Evolutionary conservation across 2,797 vertebrate genomes (phyloP).

Genomic region (Hafferia zeledoni): DNA sequence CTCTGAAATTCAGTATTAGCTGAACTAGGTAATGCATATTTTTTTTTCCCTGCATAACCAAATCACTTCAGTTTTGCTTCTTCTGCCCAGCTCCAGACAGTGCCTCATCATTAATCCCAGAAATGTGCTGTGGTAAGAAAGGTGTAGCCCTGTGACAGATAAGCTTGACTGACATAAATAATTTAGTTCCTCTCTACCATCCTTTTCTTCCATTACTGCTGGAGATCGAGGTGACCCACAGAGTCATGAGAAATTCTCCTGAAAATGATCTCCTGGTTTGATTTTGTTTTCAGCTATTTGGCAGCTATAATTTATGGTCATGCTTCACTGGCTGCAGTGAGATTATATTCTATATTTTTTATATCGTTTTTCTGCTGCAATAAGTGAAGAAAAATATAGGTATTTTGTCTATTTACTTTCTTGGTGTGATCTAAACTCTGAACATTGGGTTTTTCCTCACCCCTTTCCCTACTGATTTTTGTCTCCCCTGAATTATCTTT

Average conservation of each 20-base stretch:
- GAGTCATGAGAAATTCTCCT: slow-evolving; percentile 4
- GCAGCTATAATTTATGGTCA: neutral
- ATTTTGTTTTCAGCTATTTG: neutral
- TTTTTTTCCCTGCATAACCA: neutral
- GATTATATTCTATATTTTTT: neutral
- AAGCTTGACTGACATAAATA: slow-evolving; percentile 31
- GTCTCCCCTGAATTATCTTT: neutral
- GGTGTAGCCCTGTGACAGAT: neutral
- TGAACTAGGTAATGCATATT: neutral
- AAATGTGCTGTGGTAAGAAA: neutral
- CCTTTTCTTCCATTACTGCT: neutral
- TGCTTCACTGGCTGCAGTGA: neutral
- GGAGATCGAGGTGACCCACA: slow-evolving; percentile 1
- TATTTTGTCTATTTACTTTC: neutral
- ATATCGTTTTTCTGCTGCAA: neutral
- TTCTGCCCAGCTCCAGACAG: neutral
- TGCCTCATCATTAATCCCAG: slow-evolving; percentile 10
- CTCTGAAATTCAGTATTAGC: neutral
- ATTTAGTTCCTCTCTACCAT: neutral
- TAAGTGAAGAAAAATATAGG: neutral
- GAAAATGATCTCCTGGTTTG: neutral
- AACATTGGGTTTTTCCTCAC: neutral
- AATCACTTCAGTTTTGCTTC: neutral
- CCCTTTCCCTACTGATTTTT: neutral
- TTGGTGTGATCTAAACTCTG: neutral